A percentile compares a stretch with the other conserved stretches of the same genome.
phyloP scores from a whole-genome alignment of 2,797 vertebrate genomes.

The Cynodonichthys magdalenae region DNA sequence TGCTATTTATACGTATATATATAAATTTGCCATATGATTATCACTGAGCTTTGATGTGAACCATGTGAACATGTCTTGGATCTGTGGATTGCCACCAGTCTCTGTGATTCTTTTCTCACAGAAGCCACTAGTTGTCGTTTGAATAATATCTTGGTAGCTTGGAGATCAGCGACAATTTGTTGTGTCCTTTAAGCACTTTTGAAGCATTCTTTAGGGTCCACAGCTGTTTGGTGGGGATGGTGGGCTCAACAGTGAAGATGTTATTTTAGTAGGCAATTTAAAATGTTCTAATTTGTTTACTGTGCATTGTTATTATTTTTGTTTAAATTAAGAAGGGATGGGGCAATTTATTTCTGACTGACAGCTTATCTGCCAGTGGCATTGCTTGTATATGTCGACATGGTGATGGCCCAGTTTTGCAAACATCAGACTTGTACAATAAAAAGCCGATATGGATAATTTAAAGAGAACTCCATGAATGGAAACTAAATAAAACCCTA shows the following conservation, averaged over 20 bases:
- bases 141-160: neutral
- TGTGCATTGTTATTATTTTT: constrained; percentile 57
- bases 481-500: constrained; percentile 44
- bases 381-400: constrained; percentile 13
- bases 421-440: constrained; percentile 30
- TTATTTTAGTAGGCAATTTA: constrained; percentile 24
- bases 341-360: constrained; percentile 44
- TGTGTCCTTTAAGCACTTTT: too few species aligned
- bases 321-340: constrained; percentile 8
- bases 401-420: constrained; percentile 32
- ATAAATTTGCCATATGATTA: neutral
- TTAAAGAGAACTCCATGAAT: constrained; percentile 36
- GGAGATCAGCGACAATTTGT: neutral
- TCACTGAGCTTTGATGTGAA: too few species aligned
- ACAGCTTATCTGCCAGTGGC: constrained; percentile 41
- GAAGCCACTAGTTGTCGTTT: neutral
- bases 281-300: constrained; percentile 33
- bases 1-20: neutral
- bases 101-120: constrained; percentile 1
- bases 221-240: neutral
- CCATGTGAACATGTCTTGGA: neutral
- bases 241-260: neutral
- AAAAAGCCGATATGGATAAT: constrained; percentile 42
- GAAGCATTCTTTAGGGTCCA: neutral
- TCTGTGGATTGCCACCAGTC: neutral